These are phyloP conservation scores for Chlorodrepanis virens DNA, from an alignment of 2,113 vertebrate species.

Conservation along the genomic window DNA sequence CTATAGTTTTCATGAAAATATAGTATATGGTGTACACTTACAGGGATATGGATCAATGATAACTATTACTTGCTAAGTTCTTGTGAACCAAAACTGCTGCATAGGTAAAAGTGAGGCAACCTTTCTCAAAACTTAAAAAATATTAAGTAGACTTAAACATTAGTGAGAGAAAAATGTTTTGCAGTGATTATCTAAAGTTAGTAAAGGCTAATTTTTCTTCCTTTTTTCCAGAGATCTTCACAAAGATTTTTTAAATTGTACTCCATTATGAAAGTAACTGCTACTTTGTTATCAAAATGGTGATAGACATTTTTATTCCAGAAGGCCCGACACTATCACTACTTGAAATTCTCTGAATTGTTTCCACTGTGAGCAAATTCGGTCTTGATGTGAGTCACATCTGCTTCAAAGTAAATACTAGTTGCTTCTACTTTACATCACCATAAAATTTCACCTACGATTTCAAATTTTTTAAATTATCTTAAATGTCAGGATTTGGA, in stretches of 20 bases:
- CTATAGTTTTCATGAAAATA: background rate
- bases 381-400: background rate
- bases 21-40: background rate
- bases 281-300: background rate
- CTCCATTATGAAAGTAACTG: background rate
- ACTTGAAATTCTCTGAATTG: slow-evolving; percentile 42
- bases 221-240: background rate
- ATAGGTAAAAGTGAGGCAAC: background rate
- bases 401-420: slow-evolving; percentile 5
- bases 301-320: slow-evolving; percentile 30
- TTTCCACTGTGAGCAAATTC: slow-evolving; percentile 45
- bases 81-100: background rate
- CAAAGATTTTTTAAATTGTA: background rate
- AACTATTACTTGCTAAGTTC: background rate
- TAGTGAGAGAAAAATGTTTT: background rate
- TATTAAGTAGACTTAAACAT: background rate
- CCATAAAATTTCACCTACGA: background rate
- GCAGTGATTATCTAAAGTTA: background rate
- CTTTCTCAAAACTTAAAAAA: background rate
- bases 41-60: background rate
- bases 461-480: background rate
- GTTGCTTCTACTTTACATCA: background rate
- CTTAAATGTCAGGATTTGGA: background rate
- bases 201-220: background rate
- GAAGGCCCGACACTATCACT: background rate